Evolutionary conservation across 2,888 invertebrate species (phyloP).

Genomic region (Holacanthella duospinosa): DNA sequence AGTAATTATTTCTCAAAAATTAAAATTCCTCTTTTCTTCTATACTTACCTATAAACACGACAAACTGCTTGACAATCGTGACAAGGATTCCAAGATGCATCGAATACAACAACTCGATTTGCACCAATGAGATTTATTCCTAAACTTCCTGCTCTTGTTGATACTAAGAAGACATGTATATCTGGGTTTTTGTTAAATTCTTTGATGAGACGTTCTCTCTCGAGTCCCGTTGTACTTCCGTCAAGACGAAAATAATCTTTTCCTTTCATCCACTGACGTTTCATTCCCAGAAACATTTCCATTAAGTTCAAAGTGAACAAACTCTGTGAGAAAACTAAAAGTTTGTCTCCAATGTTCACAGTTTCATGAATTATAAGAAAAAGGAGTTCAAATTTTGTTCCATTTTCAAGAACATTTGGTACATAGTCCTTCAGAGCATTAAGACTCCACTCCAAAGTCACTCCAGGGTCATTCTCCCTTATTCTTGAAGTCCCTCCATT

Average conservation of each 20-base stretch:
- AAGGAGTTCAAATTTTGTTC: conserved; percentile 89
- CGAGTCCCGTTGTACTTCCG: conserved; percentile 86
- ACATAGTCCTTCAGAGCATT: conserved; percentile 61
- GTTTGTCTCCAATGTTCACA: conserved; percentile 72
- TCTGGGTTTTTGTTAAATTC: conserved; percentile 80
- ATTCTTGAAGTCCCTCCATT: conserved; percentile 3
- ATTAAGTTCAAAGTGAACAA: conserved; percentile 88
- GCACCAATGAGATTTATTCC: conserved; percentile 97
- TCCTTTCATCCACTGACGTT: conserved; percentile 81
- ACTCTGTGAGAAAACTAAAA: conserved; percentile 80
- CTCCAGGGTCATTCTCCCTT: conserved; percentile 10
- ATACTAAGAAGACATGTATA: conserved; percentile 84
- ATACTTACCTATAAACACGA: conserved; percentile 63
- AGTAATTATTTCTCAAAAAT: not conserved
- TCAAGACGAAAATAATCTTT: conserved; percentile 73
- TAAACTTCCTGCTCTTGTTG: conserved; percentile 88
- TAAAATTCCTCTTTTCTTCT: not conserved
- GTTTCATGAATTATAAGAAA: conserved; percentile 84
- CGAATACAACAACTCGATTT: conserved; percentile 92
- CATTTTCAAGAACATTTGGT: conserved; percentile 80
- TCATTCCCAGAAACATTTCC: conserved; percentile 91
- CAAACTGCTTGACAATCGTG: conserved; percentile 97
- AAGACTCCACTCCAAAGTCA: conserved; percentile 50
- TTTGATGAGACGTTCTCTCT: conserved; percentile 90
- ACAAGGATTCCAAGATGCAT: conserved; percentile 99